Evolutionary conservation across 1,140 invertebrate genomes (phyloP).

Genomic region (Centruroides sculpturatus): DNA sequence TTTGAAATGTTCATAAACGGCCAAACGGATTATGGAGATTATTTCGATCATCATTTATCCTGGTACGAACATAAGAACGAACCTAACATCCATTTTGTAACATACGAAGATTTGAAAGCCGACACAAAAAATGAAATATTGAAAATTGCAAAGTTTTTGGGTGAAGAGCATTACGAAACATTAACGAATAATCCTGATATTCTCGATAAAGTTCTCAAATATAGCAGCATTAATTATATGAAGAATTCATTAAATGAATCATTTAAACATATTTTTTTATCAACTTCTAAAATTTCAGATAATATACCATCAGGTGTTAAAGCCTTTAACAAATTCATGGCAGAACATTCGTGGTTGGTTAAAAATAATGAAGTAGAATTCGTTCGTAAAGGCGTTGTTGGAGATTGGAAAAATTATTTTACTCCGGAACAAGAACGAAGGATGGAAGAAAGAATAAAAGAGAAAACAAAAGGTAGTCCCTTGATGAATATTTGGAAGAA

Average conservation of each 20-base stretch:
- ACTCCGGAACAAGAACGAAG: constrained; percentile 25
- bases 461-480: background rate
- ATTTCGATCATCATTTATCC: constrained; percentile 23
- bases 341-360: background rate
- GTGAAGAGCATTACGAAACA: constrained; percentile 9
- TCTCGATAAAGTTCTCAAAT: constrained; percentile 2
- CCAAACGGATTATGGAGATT: constrained; percentile 5
- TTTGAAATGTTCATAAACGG: constrained; percentile 12
- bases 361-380: constrained; percentile 13
- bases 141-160: constrained; percentile 27
- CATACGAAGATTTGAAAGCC: constrained; percentile 18
- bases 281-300: too few species aligned
- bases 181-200: background rate
- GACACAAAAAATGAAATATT: background rate
- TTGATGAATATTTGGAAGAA: background rate
- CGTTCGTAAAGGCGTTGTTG: constrained; percentile 26
- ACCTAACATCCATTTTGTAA: constrained; percentile 19
- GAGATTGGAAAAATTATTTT: constrained; percentile 33
- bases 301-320: too few species aligned
- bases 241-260: background rate
- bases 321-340: too few species aligned
- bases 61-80: constrained; percentile 17
- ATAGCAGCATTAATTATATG: constrained; percentile 9
- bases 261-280: background rate
- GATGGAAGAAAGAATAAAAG: constrained; percentile 23